Percentiles rank a stretch among this genome's conserved stretches.
Conservation (phyloP, 2,888 invertebrate genomes). For the Sarcophaga rosellei region DNA sequence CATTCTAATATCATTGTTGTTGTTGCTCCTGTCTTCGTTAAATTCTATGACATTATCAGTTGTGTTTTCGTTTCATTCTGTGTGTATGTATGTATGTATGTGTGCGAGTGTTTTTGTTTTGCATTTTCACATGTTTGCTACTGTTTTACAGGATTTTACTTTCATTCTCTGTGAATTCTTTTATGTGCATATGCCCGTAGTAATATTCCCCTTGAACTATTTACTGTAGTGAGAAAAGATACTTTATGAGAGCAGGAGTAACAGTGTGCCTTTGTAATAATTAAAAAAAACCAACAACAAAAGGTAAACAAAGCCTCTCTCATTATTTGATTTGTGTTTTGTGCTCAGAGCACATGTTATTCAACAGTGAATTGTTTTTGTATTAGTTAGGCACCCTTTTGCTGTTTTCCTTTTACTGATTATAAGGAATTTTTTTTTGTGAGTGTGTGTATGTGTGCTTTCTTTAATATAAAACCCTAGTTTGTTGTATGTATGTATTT, state of each 20-base stretch:
- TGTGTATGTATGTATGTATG: background rate
- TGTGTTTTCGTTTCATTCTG: conserved; percentile 1
- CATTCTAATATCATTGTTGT: background rate
- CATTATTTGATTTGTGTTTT: background rate
- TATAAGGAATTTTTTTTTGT: background rate
- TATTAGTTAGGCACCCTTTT: background rate
- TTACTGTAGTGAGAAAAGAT: background rate
- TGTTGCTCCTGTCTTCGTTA: conserved; percentile 25
- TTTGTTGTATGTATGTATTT: no score
- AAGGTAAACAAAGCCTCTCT: background rate
- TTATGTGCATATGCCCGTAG: no score
- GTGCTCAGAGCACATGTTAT: background rate
- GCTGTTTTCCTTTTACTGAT: background rate
- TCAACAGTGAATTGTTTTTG: background rate
- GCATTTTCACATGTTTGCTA: background rate
- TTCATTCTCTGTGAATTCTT: no score
- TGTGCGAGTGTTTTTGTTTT: background rate
- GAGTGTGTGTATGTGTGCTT: background rate
- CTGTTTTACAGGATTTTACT: conserved; percentile 3
- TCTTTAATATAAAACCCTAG: no score
- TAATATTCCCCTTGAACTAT: background rate
- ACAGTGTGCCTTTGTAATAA: conserved; percentile 37
- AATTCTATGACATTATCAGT: conserved; percentile 56
- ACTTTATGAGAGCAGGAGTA: no score
- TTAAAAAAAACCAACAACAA: conserved; percentile 29